Percentiles rank a stretch among this genome's conserved stretches.
phyloP scores from a whole-genome alignment of 2,113 vertebrate genomes.

The Pachycephala philippinensis region DNA sequence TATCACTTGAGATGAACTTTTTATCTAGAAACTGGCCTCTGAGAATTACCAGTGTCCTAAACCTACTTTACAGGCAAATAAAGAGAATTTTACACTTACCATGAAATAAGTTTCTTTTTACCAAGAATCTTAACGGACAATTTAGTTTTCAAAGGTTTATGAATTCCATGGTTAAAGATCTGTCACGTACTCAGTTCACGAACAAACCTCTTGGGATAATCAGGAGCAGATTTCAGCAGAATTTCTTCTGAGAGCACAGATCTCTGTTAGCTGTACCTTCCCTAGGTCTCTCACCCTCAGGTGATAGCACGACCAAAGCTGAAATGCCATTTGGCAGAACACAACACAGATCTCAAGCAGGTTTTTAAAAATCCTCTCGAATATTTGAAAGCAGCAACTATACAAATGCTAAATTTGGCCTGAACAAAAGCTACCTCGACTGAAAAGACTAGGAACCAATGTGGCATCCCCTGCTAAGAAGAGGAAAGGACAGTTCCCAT shows the following conservation, averaged over 20 bases:
- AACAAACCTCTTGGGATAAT: neutral
- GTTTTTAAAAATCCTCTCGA: neutral
- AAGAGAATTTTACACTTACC: neutral
- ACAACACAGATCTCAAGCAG: neutral
- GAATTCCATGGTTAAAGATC: neutral
- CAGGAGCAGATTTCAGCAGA: neutral
- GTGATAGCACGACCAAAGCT: neutral
- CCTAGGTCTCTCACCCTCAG: neutral
- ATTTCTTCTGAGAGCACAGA: neutral
- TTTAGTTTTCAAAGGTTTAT: neutral
- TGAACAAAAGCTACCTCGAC: neutral
- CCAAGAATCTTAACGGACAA: neutral
- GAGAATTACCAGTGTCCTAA: neutral
- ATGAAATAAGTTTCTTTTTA: neutral
- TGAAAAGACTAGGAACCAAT: neutral
- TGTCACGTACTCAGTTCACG: neutral
- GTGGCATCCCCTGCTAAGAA: neutral
- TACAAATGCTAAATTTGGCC: neutral
- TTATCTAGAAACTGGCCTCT: neutral
- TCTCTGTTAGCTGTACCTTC: neutral
- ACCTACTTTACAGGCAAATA: neutral
- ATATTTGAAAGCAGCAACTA: neutral
- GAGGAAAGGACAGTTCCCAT: neutral
- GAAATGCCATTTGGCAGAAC: neutral
- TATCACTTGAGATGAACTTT: neutral